Base-by-base conservation (phyloP, 2,888 invertebrate species). In the Melipona beecheii region DNA sequence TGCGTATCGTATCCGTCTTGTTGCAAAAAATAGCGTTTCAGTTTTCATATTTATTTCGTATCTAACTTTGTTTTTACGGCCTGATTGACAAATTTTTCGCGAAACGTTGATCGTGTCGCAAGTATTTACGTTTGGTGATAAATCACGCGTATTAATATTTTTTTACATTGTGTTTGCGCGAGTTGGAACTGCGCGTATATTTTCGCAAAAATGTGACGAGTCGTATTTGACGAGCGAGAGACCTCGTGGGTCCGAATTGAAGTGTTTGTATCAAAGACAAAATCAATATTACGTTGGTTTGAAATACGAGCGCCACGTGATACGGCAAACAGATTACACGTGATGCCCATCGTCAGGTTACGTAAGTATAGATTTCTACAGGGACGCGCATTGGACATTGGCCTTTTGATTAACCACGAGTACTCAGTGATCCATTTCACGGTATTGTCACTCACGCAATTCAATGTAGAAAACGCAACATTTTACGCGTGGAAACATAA, bases 231-330 rank as follows among this genome's bases (percentile, higher is more conserved):
- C 56, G 60, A 65, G 62, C 70, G 66, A 11, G 19, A 78, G 78
- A 83, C 70, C 79, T 73, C 78, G 69, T 78, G 58, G 79, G 60
- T 81, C 78, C 72, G 65, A 86, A 85, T 75, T 80, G 84, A 64
- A 75, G 82, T 85, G 82, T 82, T 82, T 78, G 74, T 85, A 78
- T 86, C 86, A 79, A 89, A 89, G 90, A 88, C 85, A 89, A 90
- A 89, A 89, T 89, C 89, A 85, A 89, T 89, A 89, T 85, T 85
- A 86, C 88, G 86, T 83, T 74, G 89, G 85, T 85, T 86, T 83
- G 89, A 87, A 86, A 87, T 76, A 87, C 85, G 83, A 85, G 86
- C 81, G 85, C 83, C 90, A 89, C 89, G 89, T 90, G 90, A 90
- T 86, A 89, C 78, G 86, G 82, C 73, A 81, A 77, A 83, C 90